Percentiles rank a stretch among this genome's conserved stretches.
Evolutionary conservation across 1,140 invertebrate species (phyloP).

Genomic region (Metopolophium dirhodum): DNA sequence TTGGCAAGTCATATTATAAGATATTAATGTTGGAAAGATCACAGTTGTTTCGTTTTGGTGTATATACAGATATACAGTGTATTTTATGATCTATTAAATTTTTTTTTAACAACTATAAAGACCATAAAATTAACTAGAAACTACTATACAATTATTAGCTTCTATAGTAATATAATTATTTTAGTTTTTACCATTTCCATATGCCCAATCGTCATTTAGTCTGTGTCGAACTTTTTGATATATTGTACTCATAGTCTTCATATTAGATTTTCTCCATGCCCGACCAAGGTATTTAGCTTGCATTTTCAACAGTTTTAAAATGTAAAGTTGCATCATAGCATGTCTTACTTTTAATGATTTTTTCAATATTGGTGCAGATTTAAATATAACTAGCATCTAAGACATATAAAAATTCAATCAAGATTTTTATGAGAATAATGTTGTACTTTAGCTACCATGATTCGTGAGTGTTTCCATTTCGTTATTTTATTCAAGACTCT

Average conservation of each 20-base stretch:
- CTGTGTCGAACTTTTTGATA: constrained; percentile 95
- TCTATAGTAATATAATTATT: background rate
- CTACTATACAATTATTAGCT: background rate
- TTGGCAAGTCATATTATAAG: too few species aligned
- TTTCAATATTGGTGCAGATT: constrained; percentile 98
- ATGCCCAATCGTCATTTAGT: constrained; percentile 99
- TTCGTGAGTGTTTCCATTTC: constrained; percentile 99
- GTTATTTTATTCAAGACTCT: constrained; percentile 98
- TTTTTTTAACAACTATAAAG: too few species aligned
- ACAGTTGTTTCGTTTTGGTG: too few species aligned
- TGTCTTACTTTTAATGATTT: constrained; percentile 93
- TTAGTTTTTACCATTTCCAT: constrained; percentile 78
- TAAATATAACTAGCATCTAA: constrained; percentile 96
- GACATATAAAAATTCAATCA: constrained; percentile 42
- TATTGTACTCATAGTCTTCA: constrained; percentile 99
- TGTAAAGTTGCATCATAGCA: constrained; percentile 98
- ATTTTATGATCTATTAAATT: too few species aligned
- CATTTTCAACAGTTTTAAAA: constrained; percentile 98
- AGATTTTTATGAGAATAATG: constrained; percentile 16
- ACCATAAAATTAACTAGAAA: too few species aligned
- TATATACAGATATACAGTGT: too few species aligned
- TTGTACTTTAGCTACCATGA: constrained; percentile 76
- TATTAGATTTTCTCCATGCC: constrained; percentile 99
- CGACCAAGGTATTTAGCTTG: constrained; percentile 98
- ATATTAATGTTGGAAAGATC: too few species aligned